phyloP scores from a whole-genome alignment of 2,113 vertebrate genomes.

The Sakesphorus luctuosus region DNA sequence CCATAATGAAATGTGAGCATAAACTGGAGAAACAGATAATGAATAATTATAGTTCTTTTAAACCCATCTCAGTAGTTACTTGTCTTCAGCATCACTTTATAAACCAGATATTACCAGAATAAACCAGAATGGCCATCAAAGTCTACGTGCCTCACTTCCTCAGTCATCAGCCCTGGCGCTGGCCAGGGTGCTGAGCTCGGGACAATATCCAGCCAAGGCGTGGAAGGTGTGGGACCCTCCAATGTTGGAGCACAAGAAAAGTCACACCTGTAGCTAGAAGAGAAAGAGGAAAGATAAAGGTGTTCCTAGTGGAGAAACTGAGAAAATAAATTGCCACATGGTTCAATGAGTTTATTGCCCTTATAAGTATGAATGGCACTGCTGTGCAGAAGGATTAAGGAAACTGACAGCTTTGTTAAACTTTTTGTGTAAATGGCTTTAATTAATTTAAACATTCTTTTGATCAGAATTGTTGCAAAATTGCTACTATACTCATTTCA shows the following conservation, averaged over 20 bases:
- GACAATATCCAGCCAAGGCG: accelerated
- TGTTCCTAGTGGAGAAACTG: neutral
- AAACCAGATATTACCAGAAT: neutral
- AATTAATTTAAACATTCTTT: neutral
- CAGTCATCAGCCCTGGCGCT: accelerated
- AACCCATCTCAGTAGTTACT: neutral
- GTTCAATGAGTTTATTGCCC: neutral
- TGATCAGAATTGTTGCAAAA: neutral
- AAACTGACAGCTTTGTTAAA: neutral
- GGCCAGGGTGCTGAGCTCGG: neutral
- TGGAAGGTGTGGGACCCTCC: accelerated
- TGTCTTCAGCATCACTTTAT: neutral
- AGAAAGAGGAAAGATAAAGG: neutral
- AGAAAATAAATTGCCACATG: neutral
- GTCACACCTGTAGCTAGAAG: too few relatives aligned
- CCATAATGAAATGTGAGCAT: neutral
- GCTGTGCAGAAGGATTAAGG: neutral
- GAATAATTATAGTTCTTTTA: neutral
- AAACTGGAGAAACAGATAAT: neutral
- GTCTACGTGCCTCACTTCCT: accelerated
- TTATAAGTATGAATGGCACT: neutral
- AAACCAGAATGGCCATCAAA: neutral
- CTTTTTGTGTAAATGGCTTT: neutral
- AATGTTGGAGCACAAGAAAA: accelerated
- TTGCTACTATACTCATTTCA: neutral